Evolutionary conservation across 2,888 invertebrate species (phyloP).

Genomic region (Hypolimnas misippus): DNA sequence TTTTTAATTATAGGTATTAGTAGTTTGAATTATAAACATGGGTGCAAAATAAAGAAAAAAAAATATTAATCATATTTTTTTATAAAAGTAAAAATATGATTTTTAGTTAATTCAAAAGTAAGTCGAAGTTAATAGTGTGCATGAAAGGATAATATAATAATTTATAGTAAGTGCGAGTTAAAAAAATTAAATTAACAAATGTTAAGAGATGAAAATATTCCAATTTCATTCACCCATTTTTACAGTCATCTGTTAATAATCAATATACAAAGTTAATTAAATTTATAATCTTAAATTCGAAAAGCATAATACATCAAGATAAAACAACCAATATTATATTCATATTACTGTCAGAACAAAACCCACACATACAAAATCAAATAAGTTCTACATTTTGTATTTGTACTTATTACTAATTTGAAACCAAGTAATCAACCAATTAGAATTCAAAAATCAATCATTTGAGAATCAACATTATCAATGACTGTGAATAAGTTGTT

Average conservation of each 20-base stretch:
- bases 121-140: conserved; percentile 1
- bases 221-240: neutral
- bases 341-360: neutral
- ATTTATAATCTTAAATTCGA: neutral
- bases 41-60: neutral
- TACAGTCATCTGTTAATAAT: neutral
- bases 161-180: neutral
- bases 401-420: no score
- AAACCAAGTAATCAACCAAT: no score
- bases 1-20: neutral
- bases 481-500: no score
- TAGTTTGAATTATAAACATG: neutral
- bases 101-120: neutral
- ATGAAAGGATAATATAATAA: neutral
- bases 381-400: neutral
- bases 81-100: conserved; percentile 2
- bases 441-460: no score
- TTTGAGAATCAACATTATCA: no score
- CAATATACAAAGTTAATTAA: neutral
- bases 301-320: neutral
- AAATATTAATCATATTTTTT: no score
- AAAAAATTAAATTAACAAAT: neutral
- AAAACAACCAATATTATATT: neutral
- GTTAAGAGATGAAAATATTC: neutral
- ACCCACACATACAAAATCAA: conserved; percentile 4